These are phyloP conservation scores for Lepilemur septentrionalis DNA, from an alignment of 2,797 vertebrate genomes.

Conservation along the genomic window DNA sequence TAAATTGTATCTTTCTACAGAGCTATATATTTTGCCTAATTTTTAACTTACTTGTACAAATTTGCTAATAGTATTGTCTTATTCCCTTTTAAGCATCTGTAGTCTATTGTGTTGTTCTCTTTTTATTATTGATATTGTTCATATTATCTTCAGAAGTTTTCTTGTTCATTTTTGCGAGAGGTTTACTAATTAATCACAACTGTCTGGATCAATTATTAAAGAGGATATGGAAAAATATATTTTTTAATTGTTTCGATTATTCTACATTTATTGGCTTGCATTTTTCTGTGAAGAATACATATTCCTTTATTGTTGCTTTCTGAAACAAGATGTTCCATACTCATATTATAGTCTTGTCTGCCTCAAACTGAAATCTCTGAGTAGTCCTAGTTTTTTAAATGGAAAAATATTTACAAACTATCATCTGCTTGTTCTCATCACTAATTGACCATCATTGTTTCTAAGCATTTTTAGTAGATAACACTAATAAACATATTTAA, in stretches of 20 bases:
- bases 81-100: neutral
- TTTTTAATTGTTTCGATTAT: neutral
- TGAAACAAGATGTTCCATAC: neutral
- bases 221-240: neutral
- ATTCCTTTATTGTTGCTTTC: neutral
- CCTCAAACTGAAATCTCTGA: neutral
- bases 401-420: neutral
- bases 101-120: neutral
- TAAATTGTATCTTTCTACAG: neutral
- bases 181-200: neutral
- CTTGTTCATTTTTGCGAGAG: neutral
- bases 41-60: neutral
- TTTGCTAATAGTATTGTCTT: neutral
- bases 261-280: neutral
- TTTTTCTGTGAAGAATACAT: neutral
- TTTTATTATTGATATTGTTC: neutral
- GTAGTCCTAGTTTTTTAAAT: neutral
- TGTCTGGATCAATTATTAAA: neutral
- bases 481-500: neutral
- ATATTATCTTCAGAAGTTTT: neutral
- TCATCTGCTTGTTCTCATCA: neutral
- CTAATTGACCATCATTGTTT: neutral
- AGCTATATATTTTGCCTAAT: neutral
- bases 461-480: neutral
- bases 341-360: neutral